These are phyloP conservation scores for Cheilosia vulpina DNA, from an alignment of 2,888 invertebrate genomes.

Conservation along the genomic window DNA sequence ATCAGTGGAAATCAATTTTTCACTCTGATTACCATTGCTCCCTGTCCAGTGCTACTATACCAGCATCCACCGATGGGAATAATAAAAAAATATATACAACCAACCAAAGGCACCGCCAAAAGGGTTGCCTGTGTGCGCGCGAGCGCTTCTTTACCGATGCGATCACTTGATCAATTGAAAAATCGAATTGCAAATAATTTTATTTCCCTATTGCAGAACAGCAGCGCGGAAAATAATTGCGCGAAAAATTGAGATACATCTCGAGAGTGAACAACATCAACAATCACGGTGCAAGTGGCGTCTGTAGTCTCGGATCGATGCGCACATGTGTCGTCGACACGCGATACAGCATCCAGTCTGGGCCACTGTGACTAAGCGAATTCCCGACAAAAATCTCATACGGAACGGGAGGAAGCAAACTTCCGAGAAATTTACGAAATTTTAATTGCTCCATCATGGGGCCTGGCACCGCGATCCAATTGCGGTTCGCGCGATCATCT, in stretches of 20 bases:
- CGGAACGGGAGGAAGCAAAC: constrained; percentile 44
- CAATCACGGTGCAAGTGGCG: constrained; percentile 62
- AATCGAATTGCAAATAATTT: constrained; percentile 69
- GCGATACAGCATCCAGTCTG: constrained; percentile 34
- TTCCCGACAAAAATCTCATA: constrained; percentile 66
- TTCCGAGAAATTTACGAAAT: constrained; percentile 71
- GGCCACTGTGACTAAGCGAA: constrained; percentile 58
- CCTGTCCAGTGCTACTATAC: constrained; percentile 48
- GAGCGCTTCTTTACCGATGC: constrained; percentile 10
- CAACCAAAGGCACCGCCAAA: constrained; percentile 56
- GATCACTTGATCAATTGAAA: constrained; percentile 71
- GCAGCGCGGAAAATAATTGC: constrained; percentile 54
- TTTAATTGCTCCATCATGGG: constrained; percentile 74
- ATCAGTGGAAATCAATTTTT: constrained; percentile 70
- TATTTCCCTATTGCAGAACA: constrained; percentile 48
- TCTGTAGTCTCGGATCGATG: constrained; percentile 57
- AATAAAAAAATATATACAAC: constrained; percentile 1
- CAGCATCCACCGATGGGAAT: constrained; percentile 50
- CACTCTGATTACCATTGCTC: constrained; percentile 68
- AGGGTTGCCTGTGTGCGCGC: constrained; percentile 17
- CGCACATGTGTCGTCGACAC: constrained; percentile 59
- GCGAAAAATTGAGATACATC: constrained; percentile 75
- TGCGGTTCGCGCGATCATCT: constrained; percentile 57
- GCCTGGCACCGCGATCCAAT: constrained; percentile 31
- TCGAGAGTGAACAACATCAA: constrained; percentile 27